A percentile compares a stretch with the other conserved stretches of the same genome.
Conservation (phyloP, 1,140 invertebrate genomes). For the Drosophila parvula region DNA sequence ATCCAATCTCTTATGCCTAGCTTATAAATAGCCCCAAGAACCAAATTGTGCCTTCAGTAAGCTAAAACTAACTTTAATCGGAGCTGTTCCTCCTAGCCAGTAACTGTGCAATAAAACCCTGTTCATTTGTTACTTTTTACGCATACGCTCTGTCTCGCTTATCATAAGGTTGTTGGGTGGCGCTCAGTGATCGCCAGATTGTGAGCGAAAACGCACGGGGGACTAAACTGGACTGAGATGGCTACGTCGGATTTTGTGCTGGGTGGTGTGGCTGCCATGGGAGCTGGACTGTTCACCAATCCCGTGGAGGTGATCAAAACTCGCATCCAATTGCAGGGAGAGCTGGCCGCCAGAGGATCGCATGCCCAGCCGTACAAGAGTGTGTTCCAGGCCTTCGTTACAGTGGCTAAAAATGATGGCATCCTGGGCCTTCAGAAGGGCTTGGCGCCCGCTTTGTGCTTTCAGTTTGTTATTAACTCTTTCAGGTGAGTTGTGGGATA, state of each 20-base stretch:
- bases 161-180: constrained; percentile 13
- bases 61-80: constrained; percentile 13
- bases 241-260: constrained; percentile 82
- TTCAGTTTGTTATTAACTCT: constrained; percentile 86
- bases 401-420: constrained; percentile 86
- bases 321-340: constrained; percentile 95
- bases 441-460: constrained; percentile 90
- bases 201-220: constrained; percentile 10
- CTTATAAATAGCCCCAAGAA: constrained; percentile 22
- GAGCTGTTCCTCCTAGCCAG: constrained; percentile 22
- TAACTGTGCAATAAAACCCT: constrained; percentile 71
- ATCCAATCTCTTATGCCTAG: constrained; percentile 35
- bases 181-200: constrained; percentile 33
- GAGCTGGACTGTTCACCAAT: constrained; percentile 87
- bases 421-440: constrained; percentile 93
- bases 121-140: constrained; percentile 37
- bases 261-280: constrained; percentile 86
- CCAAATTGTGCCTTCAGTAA: constrained; percentile 44
- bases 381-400: constrained; percentile 88
- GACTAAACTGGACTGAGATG: constrained; percentile 23
- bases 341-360: constrained; percentile 88
- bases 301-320: constrained; percentile 94
- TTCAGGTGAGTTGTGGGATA: constrained; percentile 86
- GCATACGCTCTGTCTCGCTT: constrained; percentile 14
- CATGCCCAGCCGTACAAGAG: constrained; percentile 87